phyloP scores from a whole-genome alignment of 2,888 invertebrate species.

The Drosophila peninsularis region DNA sequence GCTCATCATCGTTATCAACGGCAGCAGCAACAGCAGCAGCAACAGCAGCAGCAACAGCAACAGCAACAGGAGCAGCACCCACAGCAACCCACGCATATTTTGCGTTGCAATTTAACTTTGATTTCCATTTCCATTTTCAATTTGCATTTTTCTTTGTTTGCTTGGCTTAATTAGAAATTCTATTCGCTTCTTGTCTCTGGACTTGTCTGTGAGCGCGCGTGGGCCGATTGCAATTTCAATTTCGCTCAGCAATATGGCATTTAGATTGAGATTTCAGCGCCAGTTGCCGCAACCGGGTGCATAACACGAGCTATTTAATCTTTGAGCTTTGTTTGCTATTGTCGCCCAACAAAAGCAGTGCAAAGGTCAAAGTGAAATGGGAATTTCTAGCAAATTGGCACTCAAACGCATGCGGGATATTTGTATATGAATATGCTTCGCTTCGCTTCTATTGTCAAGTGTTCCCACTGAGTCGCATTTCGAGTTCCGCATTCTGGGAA shows the following conservation, averaged over 20 bases:
- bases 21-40: constrained; percentile 1
- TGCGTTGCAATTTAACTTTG: constrained; percentile 29
- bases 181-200: background rate
- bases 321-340: background rate
- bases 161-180: constrained; percentile 58
- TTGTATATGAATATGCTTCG: background rate
- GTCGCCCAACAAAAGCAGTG: background rate
- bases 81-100: constrained; percentile 16
- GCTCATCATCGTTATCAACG: constrained; percentile 9
- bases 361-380: constrained; percentile 29
- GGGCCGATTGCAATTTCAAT: constrained; percentile 32
- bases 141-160: constrained; percentile 35
- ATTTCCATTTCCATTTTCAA: constrained; percentile 47
- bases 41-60: background rate
- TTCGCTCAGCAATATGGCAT: constrained; percentile 19
- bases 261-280: constrained; percentile 1
- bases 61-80: background rate
- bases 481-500: constrained; percentile 1
- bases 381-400: constrained; percentile 13
- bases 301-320: background rate
- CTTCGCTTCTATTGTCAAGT: background rate
- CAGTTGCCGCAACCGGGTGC: background rate
- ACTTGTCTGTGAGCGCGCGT: constrained; percentile 1
- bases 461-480: background rate
- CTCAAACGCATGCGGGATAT: constrained; percentile 18